A percentile compares a stretch with the other conserved stretches of the same genome.
phyloP scores from a whole-genome alignment of 2,797 vertebrate species.

The Catostomus latipinnis region DNA sequence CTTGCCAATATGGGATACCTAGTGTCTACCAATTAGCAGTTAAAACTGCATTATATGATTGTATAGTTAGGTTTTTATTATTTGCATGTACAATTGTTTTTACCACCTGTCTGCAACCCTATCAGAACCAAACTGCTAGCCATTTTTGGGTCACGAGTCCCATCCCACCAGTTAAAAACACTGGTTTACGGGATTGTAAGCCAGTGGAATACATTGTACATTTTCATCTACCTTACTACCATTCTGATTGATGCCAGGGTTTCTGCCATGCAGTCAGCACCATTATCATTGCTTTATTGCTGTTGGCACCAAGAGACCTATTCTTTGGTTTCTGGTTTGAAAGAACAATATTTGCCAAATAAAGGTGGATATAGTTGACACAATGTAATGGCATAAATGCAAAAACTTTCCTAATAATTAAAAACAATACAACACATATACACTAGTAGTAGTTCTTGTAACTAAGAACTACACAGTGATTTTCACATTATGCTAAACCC shows the following conservation, averaged over 20 bases:
- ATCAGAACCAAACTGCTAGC: too few species aligned
- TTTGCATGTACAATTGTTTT: too few species aligned
- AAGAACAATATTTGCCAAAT: background rate
- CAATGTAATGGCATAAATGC: background rate
- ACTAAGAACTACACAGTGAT: background rate
- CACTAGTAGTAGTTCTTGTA: background rate
- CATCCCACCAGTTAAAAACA: too few species aligned
- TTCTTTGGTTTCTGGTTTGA: conserved; percentile 14
- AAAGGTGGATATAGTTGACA: background rate
- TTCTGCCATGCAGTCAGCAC: background rate
- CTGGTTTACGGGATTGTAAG: background rate
- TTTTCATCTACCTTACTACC: background rate
- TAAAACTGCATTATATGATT: too few species aligned
- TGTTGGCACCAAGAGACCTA: background rate
- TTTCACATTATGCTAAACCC: background rate
- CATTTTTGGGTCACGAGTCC: too few species aligned
- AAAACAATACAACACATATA: background rate
- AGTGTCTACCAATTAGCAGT: too few species aligned
- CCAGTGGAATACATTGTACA: background rate
- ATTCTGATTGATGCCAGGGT: background rate
- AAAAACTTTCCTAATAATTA: background rate
- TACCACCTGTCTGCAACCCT: too few species aligned
- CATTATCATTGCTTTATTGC: background rate
- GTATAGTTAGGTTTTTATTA: too few species aligned
- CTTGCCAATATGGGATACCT: too few species aligned